A percentile compares a stretch with the other conserved stretches of the same genome.
phyloP scores from a whole-genome alignment of 64 coral and sea anemone species.

The Trachythela sp. region DNA sequence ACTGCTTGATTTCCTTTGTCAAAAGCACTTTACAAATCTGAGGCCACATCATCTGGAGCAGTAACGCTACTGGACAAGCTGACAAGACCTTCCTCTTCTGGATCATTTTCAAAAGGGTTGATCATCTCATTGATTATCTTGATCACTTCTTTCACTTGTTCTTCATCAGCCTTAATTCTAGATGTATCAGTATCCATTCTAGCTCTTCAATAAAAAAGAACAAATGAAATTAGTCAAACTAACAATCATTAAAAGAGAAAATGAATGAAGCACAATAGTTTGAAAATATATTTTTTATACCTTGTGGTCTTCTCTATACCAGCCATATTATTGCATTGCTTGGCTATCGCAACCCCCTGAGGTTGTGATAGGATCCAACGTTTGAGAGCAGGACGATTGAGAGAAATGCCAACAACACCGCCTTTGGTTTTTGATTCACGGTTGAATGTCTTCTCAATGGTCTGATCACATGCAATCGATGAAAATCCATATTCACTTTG shows the following conservation, averaged over 20 bases:
- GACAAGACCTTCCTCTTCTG: background rate
- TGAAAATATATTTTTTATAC: background rate
- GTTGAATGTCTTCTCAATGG: conserved; percentile 15
- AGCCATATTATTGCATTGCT: conserved; percentile 13
- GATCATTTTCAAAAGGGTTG: conserved; percentile 26
- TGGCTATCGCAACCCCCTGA: background rate
- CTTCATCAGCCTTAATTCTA: background rate
- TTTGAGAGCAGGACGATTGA: background rate
- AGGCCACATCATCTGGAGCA: conserved; percentile 9
- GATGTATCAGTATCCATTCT: conserved; percentile 17
- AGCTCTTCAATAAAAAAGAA: background rate
- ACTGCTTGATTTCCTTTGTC: conserved; percentile 13
- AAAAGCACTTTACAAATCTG: background rate
- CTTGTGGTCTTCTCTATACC: background rate
- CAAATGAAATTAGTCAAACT: background rate
- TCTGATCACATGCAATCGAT: conserved; percentile 17
- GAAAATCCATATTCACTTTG: conserved; percentile 3
- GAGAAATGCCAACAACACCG: background rate
- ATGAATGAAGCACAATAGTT: background rate
- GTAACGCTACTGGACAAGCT: background rate
- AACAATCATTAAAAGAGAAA: background rate
- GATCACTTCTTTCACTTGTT: conserved; percentile 5
- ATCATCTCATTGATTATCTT: conserved; percentile 20
- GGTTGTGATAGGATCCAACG: background rate
- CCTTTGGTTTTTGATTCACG: conserved; percentile 13